A percentile compares a stretch with the other conserved stretches of the same genome.
Evolutionary conservation across 2,888 invertebrate species (phyloP).

Genomic region (Margaritifera margaritifera): DNA sequence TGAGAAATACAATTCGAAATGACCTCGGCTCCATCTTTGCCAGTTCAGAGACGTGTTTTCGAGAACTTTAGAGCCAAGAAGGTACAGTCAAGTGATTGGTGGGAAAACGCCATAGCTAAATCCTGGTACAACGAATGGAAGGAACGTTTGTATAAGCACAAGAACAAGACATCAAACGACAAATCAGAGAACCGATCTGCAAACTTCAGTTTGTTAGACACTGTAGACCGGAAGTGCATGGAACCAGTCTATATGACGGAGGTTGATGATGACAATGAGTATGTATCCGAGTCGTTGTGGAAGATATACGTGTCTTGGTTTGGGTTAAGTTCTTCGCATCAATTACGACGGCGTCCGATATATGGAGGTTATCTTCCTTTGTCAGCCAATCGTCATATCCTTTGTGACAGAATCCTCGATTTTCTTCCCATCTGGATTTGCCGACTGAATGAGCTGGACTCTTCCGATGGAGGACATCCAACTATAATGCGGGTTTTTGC

Average conservation of each 20-base stretch:
- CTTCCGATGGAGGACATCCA: slow-evolving; percentile 9
- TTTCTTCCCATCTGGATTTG: slow-evolving; percentile 24
- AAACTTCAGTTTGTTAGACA: neutral
- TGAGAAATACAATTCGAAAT: slow-evolving; percentile 1
- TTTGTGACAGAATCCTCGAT: slow-evolving; percentile 27
- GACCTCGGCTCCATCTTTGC: slow-evolving; percentile 8
- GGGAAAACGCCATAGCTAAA: slow-evolving; percentile 48
- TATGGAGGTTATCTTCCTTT: slow-evolving; percentile 11
- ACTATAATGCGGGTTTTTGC: slow-evolving; percentile 19
- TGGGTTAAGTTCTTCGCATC: slow-evolving; percentile 35
- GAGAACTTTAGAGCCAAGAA: neutral
- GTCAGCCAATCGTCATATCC: slow-evolving; percentile 8
- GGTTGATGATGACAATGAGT: slow-evolving; percentile 44
- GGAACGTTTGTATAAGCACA: neutral
- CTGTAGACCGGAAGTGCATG: slow-evolving; percentile 10
- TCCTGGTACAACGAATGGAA: slow-evolving; percentile 45
- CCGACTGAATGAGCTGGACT: slow-evolving; percentile 18
- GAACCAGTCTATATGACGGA: slow-evolving; percentile 22
- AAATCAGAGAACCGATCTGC: neutral
- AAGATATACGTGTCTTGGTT: slow-evolving; percentile 48
- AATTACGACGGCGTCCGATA: slow-evolving; percentile 41
- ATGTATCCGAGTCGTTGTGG: slow-evolving; percentile 50
- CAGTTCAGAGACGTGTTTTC: slow-evolving; percentile 13
- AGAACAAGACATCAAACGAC: neutral
- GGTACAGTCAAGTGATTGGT: slow-evolving; percentile 15